These are phyloP conservation scores for Phorcus lineatus DNA, from an alignment of 2,888 invertebrate species.

Conservation along the genomic window DNA sequence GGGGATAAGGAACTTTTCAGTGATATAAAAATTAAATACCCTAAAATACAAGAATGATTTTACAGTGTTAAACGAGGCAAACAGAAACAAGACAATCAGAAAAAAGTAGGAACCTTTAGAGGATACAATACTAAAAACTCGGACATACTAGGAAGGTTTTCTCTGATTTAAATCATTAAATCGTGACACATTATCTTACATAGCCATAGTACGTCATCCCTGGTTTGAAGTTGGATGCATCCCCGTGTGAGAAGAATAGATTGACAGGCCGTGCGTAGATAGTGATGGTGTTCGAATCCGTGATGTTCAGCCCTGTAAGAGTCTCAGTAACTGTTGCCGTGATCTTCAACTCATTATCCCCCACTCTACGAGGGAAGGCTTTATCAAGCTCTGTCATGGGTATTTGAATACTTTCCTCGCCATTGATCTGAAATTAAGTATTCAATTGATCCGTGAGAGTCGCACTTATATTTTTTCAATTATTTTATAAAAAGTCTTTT, in stretches of 20 bases:
- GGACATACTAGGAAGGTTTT: no score
- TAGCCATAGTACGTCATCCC: constrained; percentile 89
- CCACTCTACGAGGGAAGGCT: constrained; percentile 29
- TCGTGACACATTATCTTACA: constrained; percentile 78
- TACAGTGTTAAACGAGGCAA: no score
- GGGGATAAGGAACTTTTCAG: no score
- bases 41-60: no score
- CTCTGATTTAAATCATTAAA: no score
- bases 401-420: constrained; percentile 54
- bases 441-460: no score
- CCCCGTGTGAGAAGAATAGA: constrained; percentile 85
- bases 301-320: constrained; percentile 89
- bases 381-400: constrained; percentile 46
- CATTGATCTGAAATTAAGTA: constrained; percentile 47
- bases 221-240: constrained; percentile 90
- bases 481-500: no score
- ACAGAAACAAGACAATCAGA: no score
- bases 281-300: constrained; percentile 84
- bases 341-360: constrained; percentile 42
- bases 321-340: constrained; percentile 92
- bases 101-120: no score
- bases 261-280: constrained; percentile 87
- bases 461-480: no score
- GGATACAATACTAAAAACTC: no score
- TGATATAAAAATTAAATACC: no score